Evolutionary conservation across 2,797 vertebrate genomes (phyloP).

Genomic region (Anableps anableps): DNA sequence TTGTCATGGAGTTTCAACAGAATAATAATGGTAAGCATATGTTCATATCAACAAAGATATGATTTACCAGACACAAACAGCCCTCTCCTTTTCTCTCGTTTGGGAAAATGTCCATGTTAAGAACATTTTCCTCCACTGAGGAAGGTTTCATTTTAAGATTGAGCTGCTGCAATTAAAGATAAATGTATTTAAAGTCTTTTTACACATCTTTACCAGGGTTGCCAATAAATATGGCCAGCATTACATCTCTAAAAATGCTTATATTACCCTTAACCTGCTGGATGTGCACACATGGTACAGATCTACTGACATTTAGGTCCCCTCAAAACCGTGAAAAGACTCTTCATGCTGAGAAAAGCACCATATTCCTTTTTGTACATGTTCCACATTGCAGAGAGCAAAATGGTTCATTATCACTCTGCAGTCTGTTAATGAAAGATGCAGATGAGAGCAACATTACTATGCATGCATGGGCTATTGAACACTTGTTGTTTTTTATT

Average conservation of each 20-base stretch:
- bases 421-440: constrained; percentile 53
- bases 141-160: too few species aligned
- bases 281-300: background rate
- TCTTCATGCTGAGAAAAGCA: background rate
- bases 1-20: background rate
- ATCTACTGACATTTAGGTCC: background rate
- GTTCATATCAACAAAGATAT: background rate
- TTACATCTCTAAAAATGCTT: background rate
- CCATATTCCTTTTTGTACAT: background rate
- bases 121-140: too few species aligned
- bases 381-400: constrained; percentile 18
- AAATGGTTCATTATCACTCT: constrained; percentile 40
- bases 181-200: background rate
- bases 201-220: background rate
- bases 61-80: background rate
- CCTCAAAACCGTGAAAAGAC: background rate
- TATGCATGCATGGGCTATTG: constrained; percentile 40
- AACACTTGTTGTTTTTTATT: constrained; percentile 26
- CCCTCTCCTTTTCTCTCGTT: background rate
- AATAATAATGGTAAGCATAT: background rate
- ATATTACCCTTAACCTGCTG: background rate
- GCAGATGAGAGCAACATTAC: constrained; percentile 41
- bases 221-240: background rate
- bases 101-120: too few species aligned
- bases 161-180: too few species aligned